Evolutionary conservation across 2,888 invertebrate genomes (phyloP), one percentile per base, ranked within the genome.

Genomic region (Spilosoma lubricipeda): DNA sequence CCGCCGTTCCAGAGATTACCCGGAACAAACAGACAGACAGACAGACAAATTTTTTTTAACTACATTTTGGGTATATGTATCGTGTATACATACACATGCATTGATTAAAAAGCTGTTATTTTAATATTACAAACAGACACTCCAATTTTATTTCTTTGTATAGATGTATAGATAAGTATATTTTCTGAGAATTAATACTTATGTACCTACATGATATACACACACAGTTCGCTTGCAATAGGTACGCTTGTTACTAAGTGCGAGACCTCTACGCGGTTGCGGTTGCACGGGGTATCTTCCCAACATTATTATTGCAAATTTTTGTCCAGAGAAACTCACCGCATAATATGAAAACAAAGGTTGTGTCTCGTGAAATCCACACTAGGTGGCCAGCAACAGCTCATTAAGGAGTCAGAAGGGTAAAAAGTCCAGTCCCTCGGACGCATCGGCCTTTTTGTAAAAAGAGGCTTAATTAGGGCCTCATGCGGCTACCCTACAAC

Each of bases 391-490:
- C 89, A 88, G 86, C 91, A 91, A 87, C 91, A 91, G 91, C 95
- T 95, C 95, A 95, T 95, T 95, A 95, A 93, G 93, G 91, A 94
- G 93, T 94, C 94, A 91, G 90, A 91, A 94, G 95, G 94, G 93
- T 93, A 93, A 92, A 94, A 93, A 94, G 90, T 91, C 85, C 85
- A 83, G 83, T 85, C 93, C 91, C 93, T 91, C 90, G 85, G 80
- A 85, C 89, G 90, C 90, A 90, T 90, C 88, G 88, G 90, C 89
- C 91, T 93, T 95, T 95, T 94, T 94, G 92, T 92, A 94, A 94
- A 95, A 95, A 94, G 91, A 92, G 93, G 93, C 94, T 95, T 95
- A 95, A 95, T 95, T 95, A 95, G 95, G 94, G 91, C 84, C 93
- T 94, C 94, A 91, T 95, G 95, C 92, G 95, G 95, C 95, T 93